These are phyloP conservation scores for Pelodiscus sinensis DNA, from an alignment of 2,113 vertebrate species.

Conservation along the genomic window DNA sequence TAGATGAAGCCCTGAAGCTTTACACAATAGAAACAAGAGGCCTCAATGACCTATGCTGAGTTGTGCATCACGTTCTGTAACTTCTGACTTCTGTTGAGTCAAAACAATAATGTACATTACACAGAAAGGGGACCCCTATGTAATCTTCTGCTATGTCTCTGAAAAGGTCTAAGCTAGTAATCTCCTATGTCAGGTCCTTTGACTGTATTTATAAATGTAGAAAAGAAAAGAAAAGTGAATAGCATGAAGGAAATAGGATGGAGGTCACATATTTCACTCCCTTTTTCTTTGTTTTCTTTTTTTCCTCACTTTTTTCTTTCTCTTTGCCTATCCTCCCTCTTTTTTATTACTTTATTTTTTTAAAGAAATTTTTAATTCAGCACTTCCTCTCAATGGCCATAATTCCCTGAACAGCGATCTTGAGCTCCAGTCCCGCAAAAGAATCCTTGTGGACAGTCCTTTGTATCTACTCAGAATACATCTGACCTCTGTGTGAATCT, in stretches of 20 bases:
- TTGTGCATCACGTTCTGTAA: background rate
- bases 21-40: background rate
- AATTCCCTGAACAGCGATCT: background rate
- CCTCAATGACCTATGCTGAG: background rate
- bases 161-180: background rate
- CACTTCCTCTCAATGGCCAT: background rate
- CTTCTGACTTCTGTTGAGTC: background rate
- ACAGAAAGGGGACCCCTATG: background rate
- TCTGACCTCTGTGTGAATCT: background rate
- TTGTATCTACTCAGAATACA: background rate
- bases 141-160: background rate
- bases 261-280: background rate
- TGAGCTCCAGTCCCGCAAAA: background rate
- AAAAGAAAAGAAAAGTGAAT: background rate
- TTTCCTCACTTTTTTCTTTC: background rate
- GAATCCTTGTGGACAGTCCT: background rate
- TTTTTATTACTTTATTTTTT: background rate
- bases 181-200: background rate
- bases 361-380: background rate
- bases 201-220: background rate
- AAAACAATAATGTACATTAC: background rate
- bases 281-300: background rate
- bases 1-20: slow-evolving; percentile 59
- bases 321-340: background rate
- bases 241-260: background rate